phyloP scores from a whole-genome alignment of 2,797 vertebrate genomes.

The Pangasius larnaudii region DNA sequence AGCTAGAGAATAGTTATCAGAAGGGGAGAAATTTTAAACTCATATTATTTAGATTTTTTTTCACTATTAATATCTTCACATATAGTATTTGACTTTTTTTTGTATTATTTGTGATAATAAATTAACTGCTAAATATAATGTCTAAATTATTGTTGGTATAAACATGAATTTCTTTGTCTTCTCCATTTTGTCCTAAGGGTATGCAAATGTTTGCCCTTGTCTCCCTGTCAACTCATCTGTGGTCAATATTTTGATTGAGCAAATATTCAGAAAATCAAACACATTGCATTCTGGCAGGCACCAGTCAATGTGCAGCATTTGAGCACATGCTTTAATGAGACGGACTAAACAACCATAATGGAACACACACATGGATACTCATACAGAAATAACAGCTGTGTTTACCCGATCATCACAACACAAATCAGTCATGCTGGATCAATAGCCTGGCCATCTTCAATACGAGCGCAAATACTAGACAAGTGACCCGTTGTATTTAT shows the following conservation, averaged over 20 bases:
- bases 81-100: background rate
- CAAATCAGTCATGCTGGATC: conserved; percentile 11
- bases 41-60: background rate
- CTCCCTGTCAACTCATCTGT: background rate
- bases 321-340: background rate
- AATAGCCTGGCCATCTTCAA: conserved; percentile 24
- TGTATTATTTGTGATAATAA: background rate
- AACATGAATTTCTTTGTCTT: background rate
- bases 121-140: background rate
- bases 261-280: background rate
- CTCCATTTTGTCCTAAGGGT: background rate
- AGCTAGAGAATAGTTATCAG: background rate
- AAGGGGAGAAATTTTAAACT: background rate
- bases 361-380: background rate
- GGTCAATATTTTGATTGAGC: background rate
- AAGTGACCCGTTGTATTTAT: background rate
- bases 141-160: background rate
- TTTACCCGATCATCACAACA: background rate
- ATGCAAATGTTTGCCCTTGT: background rate
- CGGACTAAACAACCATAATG: conserved; percentile 1
- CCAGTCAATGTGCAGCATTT: background rate
- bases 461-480: background rate
- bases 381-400: background rate
- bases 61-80: background rate
- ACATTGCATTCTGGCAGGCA: background rate